Evolutionary conservation across 2,113 vertebrate species (phyloP).

Genomic region (Mesitornis unicolor): DNA sequence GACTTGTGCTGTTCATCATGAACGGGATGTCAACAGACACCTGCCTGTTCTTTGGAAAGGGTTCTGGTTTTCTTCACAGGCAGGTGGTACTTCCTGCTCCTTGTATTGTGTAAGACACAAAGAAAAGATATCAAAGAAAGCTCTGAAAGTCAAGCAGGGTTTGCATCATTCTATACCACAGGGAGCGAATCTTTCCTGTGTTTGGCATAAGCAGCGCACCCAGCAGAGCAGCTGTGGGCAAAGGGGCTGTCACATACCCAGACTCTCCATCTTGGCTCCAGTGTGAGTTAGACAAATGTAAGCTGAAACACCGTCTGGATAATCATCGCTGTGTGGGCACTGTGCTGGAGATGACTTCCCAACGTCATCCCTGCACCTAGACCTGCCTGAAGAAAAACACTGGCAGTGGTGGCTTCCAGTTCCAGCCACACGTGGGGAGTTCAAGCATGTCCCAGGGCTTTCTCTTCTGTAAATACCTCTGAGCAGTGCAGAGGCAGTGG

Average conservation of each 20-base stretch:
- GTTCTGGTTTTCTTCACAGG: neutral
- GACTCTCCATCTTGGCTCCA: neutral
- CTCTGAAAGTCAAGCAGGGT: neutral
- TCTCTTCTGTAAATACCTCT: neutral
- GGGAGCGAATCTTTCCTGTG: neutral
- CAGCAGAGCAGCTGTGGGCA: neutral
- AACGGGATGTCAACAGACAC: neutral
- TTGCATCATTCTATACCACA: neutral
- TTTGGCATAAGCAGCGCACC: neutral
- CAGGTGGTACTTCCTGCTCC: neutral
- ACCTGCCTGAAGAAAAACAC: neutral
- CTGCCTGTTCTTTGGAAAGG: neutral
- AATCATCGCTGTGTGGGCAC: neutral
- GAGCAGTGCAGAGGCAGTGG: neutral
- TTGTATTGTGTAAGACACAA: neutral
- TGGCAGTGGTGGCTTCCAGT: neutral
- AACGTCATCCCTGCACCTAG: neutral
- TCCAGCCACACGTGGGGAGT: neutral
- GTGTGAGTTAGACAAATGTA: neutral
- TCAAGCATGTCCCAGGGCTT: neutral
- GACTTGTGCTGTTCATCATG: neutral
- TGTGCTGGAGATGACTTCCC: neutral
- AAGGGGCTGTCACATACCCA: neutral
- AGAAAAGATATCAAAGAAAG: neutral
- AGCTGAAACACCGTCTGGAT: neutral